Base-by-base conservation (phyloP, 2,113 vertebrate genomes). In the Anguilla japonica region DNA sequence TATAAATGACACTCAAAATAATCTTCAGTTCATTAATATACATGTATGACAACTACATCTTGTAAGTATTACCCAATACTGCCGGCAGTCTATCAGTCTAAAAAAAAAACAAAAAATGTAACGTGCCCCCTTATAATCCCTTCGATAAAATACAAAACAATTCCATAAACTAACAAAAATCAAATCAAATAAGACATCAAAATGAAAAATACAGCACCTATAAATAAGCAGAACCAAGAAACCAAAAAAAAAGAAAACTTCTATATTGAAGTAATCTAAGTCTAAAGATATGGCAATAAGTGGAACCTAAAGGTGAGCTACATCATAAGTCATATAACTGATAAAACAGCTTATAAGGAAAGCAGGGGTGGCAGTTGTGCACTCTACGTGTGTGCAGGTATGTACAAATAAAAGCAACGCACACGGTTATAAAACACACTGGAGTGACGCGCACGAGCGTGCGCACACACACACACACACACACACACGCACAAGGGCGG, bases 51-150 rank as follows among this genome's bases (percentile, higher is more conserved):
- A 96, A 96, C 95, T 96, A 97, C 95, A 96, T 96, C 95, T 96
- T 95, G 96, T 96, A 96, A 96, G 95, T 96, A 97, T 96, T 96
- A 96, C 96, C 96, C 95, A 97, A 97, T 97, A 98, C 97, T 97
- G 97, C 97, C 97, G 97, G 97, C 97, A 98, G 97, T 97, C 97
- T 97, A 97, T 97, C 96, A 95, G 94, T 96, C 96, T 97, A 97
- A 91, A 96, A 96, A 96, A 96, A 96, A 96, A 96, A 96, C 34
- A 39, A 89, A 85, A 89, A 87, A 89, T 83, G 88, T 83, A 85
- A 97, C 96, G 96, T 96, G 95, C 96, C 95, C 95, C 96, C 96
- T 96, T 96, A 96, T 94, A 88, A 95, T 96, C 96, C 96, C 96
- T 96, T 97, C 96, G 96, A 96, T 90, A 90, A 82, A 87, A 88